Base-by-base conservation (phyloP, 2,888 invertebrate genomes). In the Ectropis crepuscularia region DNA sequence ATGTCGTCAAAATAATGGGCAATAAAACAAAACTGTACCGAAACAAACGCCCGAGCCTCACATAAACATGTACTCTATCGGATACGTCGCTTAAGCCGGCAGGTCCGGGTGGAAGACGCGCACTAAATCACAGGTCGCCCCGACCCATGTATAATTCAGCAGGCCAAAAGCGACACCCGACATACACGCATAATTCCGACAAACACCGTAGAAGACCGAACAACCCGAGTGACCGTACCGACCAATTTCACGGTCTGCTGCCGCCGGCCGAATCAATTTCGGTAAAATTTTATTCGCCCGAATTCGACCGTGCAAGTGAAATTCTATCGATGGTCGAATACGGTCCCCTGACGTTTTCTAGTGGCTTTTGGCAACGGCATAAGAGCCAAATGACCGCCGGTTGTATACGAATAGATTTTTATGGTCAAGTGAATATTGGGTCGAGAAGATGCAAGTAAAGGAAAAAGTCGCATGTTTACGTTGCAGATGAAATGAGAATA, bases 181-280 rank as follows among this genome's bases (percentile, higher is more conserved):
- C 84, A 82, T 79, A 83, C 79, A 81, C 74, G 73, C 76, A 81
- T 83, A 86, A 89, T 85, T 83, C 83, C 81, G 71, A 75, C 83
- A 85, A 86, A 87, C 79, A 79, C 82, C 86, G 78, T 84, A 82
- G 84, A 86, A 88, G 89, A 87, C 86, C 79, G 78, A 75, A 77
- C 77, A 78, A 79, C 74, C 79, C 77, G 72, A 79, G 79, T 88
- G 83, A 87, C 87, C 88, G 85, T 79, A 75, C 83, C 57, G 65
- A 83, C 87, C 91, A 91, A 92, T 92, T 91, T 90, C 86, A 87
- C 89, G 90, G 89, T 88, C 90, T 87, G 80, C 84, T 84, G 88
- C 80, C 80, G 76, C 80, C 83, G 86, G 85, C 85, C 89, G 89
- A 92, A 90, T 92, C 92, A 92, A 92, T 92, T 92, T 89, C 84